Base-by-base conservation (phyloP, 1,140 invertebrate genomes). In the Drosophila varians region DNA sequence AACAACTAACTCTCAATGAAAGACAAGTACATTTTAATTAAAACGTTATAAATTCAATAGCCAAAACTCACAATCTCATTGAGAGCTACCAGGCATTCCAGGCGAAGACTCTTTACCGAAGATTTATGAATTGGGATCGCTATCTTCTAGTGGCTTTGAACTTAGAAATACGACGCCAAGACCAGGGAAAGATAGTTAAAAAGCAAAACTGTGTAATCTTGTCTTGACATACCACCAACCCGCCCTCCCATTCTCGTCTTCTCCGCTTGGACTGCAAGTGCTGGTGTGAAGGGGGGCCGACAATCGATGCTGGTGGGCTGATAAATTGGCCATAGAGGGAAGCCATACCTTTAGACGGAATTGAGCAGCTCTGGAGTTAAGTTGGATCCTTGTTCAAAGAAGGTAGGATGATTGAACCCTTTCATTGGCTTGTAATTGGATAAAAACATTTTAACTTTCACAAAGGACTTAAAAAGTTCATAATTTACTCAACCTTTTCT, bases 181-280 rank as follows among this genome's bases (percentile, higher is more conserved):
- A 56, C 42, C 47, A 43, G 53, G n/a, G 42, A 74, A 54, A 65
- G 43, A 57, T 76, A 76, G 53, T 70, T 83, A 65, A 84, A 71
- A 80, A 80, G 72, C 69, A 77, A 74, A 88, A 48, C 38, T 42
- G 46, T 83, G 77, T 87, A 83, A 88, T 86, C 83, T 77, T 28
- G 42, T 48, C 26, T 53, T 45, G 55, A 45, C 70, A 65, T 55
- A 47, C 65, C 26, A 16, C 12, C 14, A 38, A 14, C 16, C 26
- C 18, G 52, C 42, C 56, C 45, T 25, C 7, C 26, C 43, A 3
- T 19, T 16, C 38, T 18, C 38, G 28, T 4, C 1, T 8, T 31
- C 11, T 49, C 5, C 21, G 25, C 42, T 6, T 42, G 18, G 38
- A 42, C 16, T n/a, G 6, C 21, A 42, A 45, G 23, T 16, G 23